These are phyloP conservation scores for Dinoponera quadriceps DNA, from an alignment of 1,140 invertebrate species.

Conservation along the genomic window DNA sequence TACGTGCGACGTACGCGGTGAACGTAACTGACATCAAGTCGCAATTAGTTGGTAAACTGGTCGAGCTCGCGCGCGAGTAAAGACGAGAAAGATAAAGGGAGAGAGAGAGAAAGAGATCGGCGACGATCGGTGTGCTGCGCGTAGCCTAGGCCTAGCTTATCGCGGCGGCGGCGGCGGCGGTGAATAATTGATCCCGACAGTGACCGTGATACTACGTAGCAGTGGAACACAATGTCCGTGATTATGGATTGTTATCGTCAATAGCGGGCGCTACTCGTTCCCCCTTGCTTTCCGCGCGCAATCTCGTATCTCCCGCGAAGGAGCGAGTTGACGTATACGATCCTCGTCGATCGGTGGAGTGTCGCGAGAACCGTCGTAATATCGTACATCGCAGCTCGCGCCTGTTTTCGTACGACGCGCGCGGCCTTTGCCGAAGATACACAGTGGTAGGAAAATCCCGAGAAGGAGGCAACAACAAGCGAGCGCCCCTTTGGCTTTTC, in stretches of 20 bases:
- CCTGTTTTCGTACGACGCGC: neutral
- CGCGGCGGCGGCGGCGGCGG: no score
- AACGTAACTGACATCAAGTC: constrained; percentile 54
- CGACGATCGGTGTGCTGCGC: neutral
- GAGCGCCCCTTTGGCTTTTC: constrained; percentile 33
- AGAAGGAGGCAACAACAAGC: neutral
- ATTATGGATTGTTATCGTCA: constrained; percentile 83
- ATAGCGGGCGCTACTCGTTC: constrained; percentile 77
- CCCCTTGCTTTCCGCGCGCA: constrained; percentile 14
- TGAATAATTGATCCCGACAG: constrained; percentile 15
- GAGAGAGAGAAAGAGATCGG: neutral
- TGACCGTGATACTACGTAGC: constrained; percentile 63
- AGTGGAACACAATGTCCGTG: constrained; percentile 80
- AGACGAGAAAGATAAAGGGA: neutral
- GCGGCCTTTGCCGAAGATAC: constrained; percentile 30
- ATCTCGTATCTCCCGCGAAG: neutral
- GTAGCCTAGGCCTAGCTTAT: no score
- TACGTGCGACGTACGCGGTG: constrained; percentile 1
- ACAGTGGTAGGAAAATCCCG: neutral
- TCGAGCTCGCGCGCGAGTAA: constrained; percentile 26
- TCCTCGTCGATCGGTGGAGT: neutral
- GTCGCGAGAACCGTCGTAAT: neutral
- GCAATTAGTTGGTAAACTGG: constrained; percentile 68
- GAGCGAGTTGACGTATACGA: constrained; percentile 32
- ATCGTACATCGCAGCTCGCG: neutral